These are phyloP conservation scores for Luffia ferchaultella DNA, from an alignment of 2,888 invertebrate genomes.

Conservation along the genomic window DNA sequence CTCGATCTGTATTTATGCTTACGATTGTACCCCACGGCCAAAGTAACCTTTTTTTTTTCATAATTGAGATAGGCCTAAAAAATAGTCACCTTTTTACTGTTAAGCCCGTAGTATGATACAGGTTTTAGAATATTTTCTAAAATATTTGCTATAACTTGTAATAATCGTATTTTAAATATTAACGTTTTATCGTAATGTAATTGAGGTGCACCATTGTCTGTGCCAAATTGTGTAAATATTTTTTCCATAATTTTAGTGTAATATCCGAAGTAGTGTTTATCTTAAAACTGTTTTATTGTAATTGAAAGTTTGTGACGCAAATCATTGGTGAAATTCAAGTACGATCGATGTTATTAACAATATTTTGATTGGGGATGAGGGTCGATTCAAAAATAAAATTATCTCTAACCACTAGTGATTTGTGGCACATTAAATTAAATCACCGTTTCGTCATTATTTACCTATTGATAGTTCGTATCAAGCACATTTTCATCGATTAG, in stretches of 20 bases:
- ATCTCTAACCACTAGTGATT: too few species aligned
- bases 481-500: too few species aligned
- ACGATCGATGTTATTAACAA: too few species aligned
- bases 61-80: not conserved
- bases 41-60: too few species aligned
- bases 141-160: slow-evolving; percentile 11
- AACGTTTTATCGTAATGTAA: slow-evolving; percentile 1
- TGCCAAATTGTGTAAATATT: slow-evolving; percentile 61
- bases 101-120: slow-evolving; percentile 56
- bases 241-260: slow-evolving; percentile 33
- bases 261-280: slow-evolving; percentile 23
- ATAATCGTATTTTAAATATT: not conserved
- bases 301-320: not conserved
- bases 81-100: slow-evolving; percentile 35
- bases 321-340: not conserved
- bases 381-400: too few species aligned
- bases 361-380: too few species aligned
- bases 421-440: too few species aligned
- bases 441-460: too few species aligned
- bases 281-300: slow-evolving; percentile 22
- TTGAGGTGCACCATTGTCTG: slow-evolving; percentile 40
- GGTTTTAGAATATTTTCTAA: slow-evolving; percentile 43
- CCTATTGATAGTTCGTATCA: too few species aligned
- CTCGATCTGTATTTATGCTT: too few species aligned
- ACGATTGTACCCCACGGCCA: too few species aligned